phyloP scores from a whole-genome alignment of 2,797 vertebrate genomes.

The Bufotes viridis region DNA sequence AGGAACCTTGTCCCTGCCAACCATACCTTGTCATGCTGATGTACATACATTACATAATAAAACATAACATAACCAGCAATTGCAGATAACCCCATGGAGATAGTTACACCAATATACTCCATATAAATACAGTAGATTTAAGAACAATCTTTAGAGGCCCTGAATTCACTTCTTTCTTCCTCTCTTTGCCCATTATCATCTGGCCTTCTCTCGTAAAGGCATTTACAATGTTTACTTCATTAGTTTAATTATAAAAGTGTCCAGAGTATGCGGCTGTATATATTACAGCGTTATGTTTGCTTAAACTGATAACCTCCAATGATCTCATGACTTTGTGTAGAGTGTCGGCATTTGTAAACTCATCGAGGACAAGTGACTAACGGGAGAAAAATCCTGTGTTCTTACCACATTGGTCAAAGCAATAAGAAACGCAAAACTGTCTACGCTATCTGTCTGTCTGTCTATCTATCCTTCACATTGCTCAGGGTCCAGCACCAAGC shows the following conservation, averaged over 20 bases:
- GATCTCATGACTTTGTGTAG: background rate
- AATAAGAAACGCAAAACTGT: background rate
- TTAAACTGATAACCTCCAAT: background rate
- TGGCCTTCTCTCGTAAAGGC: background rate
- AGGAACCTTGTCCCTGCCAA: no score
- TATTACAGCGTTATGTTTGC: constrained; percentile 8
- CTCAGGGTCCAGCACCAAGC: no score
- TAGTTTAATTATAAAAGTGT: constrained; percentile 24
- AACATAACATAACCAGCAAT: no score
- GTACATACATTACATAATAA: no score
- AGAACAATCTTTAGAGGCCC: no score
- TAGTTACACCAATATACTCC: no score
- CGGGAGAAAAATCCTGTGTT: background rate
- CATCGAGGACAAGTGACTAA: constrained; percentile 4
- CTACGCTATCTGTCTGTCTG: background rate
- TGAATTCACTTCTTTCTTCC: background rate
- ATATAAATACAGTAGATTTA: no score
- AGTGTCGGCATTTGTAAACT: background rate
- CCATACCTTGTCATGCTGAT: no score
- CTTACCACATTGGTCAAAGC: background rate
- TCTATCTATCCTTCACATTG: background rate
- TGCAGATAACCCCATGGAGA: no score
- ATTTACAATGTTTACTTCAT: background rate
- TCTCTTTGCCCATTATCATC: background rate
- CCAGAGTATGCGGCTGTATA: constrained; percentile 1